phyloP scores from a whole-genome alignment of 2,797 vertebrate genomes.

The Coregonus ussuriensis region DNA sequence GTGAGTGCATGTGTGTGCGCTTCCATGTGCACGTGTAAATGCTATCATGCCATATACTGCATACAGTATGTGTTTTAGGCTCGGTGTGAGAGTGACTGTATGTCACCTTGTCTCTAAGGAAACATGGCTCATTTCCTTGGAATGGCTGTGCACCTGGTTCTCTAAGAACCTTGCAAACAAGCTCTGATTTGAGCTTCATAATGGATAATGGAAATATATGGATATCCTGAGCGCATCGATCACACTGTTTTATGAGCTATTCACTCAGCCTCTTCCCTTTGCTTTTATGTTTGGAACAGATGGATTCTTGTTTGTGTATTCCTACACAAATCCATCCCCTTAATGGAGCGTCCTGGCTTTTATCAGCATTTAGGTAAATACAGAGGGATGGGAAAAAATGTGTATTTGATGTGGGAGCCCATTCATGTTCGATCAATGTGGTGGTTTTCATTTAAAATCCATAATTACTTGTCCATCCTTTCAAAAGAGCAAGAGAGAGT shows the following conservation, averaged over 20 bases:
- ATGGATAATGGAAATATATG: slow-evolving; percentile 48
- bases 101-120: slow-evolving; percentile 44
- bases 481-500: slow-evolving; percentile 24
- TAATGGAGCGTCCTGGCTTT: slow-evolving; percentile 9
- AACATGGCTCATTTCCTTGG: slow-evolving; percentile 55
- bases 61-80: background rate
- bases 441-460: slow-evolving; percentile 37
- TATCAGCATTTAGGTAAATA: slow-evolving; percentile 23
- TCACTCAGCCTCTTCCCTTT: slow-evolving; percentile 10
- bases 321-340: slow-evolving; percentile 14
- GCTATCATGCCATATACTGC: background rate
- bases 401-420: slow-evolving; percentile 21
- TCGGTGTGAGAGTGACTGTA: slow-evolving; percentile 37
- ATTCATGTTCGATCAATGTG: slow-evolving; percentile 33
- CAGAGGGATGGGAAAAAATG: slow-evolving; percentile 11
- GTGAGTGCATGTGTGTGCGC: slow-evolving; percentile 41
- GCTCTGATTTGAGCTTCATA: slow-evolving; percentile 38
- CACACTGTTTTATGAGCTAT: slow-evolving; percentile 36
- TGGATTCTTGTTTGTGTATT: slow-evolving; percentile 22
- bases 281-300: slow-evolving; percentile 32
- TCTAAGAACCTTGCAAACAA: slow-evolving; percentile 10
- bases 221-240: slow-evolving; percentile 25
- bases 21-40: slow-evolving; percentile 21
- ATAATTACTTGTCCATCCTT: slow-evolving; percentile 37
- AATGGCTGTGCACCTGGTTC: slow-evolving; percentile 32